Conservation (phyloP, 1,140 invertebrate genomes). For the Megathymus violae region DNA sequence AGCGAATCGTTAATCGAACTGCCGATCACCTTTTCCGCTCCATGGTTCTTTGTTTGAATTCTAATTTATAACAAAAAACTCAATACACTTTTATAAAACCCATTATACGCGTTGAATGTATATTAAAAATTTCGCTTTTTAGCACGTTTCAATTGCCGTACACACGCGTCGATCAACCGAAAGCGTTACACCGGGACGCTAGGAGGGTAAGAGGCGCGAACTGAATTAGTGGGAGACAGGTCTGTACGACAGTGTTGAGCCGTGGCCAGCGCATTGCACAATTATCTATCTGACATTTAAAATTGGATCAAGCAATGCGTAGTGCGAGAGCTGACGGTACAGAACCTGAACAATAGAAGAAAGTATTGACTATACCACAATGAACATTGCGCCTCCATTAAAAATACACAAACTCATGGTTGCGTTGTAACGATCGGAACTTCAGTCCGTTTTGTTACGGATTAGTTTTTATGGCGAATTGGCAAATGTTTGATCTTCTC, state of each 20-base stretch:
- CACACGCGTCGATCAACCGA: conserved; percentile 27
- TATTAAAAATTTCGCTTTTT: conserved; percentile 11
- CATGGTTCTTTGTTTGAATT: conserved; percentile 50
- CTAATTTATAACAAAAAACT: conserved; percentile 17
- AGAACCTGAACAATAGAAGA: conserved; percentile 26
- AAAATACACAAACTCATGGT: background rate
- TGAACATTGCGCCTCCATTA: background rate
- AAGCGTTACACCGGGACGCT: conserved; percentile 39
- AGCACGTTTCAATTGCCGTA: conserved; percentile 21
- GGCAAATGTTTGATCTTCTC: no score
- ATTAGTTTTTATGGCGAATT: no score
- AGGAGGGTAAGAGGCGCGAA: conserved; percentile 48
- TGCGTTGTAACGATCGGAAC: no score
- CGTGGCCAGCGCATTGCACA: conserved; percentile 71
- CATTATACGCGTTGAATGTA: conserved; percentile 16
- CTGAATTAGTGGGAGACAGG: conserved; percentile 56
- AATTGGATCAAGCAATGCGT: conserved; percentile 71
- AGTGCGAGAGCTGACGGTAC: conserved; percentile 37
- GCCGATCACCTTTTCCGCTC: conserved; percentile 69
- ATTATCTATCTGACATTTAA: conserved; percentile 82
- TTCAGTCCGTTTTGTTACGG: no score
- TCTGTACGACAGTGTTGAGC: conserved; percentile 58
- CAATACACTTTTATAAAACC: conserved; percentile 15
- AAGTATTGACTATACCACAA: conserved; percentile 15
- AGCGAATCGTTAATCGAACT: conserved; percentile 6